A percentile compares a stretch with the other conserved stretches of the same genome.
Evolutionary conservation across 2,888 invertebrate species (phyloP).

Genomic region (Clitarchus hookeri): DNA sequence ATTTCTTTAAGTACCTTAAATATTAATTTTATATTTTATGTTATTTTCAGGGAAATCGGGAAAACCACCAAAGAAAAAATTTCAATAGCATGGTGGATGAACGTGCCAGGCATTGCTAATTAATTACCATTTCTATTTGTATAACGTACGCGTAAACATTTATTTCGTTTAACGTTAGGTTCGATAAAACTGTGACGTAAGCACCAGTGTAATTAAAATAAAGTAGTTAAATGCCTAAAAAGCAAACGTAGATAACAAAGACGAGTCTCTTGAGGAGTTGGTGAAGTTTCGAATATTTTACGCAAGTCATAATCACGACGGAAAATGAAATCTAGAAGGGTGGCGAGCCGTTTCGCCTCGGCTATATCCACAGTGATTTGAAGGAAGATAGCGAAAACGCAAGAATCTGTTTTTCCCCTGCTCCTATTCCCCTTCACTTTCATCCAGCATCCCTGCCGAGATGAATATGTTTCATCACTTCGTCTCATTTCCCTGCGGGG

Average conservation of each 20-base stretch:
- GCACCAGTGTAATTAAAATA: background rate
- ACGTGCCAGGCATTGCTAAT: too few species aligned
- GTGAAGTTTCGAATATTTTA: background rate
- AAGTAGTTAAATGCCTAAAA: background rate
- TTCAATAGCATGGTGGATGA: too few species aligned
- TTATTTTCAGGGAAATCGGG: too few species aligned
- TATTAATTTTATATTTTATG: too few species aligned
- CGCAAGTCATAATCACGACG: background rate
- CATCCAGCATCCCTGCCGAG: background rate
- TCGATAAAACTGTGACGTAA: too few species aligned
- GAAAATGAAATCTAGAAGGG: background rate
- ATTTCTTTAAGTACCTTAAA: too few species aligned
- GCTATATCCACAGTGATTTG: background rate
- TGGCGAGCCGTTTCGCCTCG: background rate
- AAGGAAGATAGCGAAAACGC: background rate
- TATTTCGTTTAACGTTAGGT: too few species aligned
- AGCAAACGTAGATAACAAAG: background rate
- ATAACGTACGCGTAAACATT: too few species aligned
- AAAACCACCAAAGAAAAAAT: too few species aligned
- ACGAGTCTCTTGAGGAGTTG: background rate
- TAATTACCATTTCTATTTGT: too few species aligned
- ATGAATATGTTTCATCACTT: background rate
- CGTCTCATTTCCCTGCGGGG: slow-evolving; percentile 1
- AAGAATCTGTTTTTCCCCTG: background rate
- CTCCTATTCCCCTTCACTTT: background rate